A percentile compares a stretch with the other conserved stretches of the same genome.
These are phyloP conservation scores for Orius insidiosus DNA, from an alignment of 1,140 invertebrate species.

Conservation along the genomic window DNA sequence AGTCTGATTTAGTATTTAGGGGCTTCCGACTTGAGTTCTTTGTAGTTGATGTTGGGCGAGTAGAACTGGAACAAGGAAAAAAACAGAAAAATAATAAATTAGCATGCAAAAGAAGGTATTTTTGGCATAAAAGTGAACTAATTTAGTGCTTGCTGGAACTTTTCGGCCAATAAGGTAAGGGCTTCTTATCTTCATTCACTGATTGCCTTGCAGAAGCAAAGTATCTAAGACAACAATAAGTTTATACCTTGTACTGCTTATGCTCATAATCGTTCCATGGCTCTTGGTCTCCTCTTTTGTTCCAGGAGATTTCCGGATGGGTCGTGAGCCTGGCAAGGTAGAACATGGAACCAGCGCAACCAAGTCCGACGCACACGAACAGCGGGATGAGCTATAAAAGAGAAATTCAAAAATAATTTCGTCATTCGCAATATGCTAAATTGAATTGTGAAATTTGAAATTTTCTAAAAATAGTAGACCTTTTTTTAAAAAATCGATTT, in stretches of 20 bases:
- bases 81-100: constrained; percentile 10
- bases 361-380: constrained; percentile 48
- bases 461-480: too few species aligned
- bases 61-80: constrained; percentile 40
- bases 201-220: not conserved
- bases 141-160: too few species aligned
- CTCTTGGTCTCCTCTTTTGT: constrained; percentile 45
- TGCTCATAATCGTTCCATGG: constrained; percentile 60
- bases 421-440: not conserved
- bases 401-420: constrained; percentile 7
- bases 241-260: constrained; percentile 63
- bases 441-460: too few species aligned
- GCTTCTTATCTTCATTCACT: not conserved
- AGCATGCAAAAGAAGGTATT: not conserved
- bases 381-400: constrained; percentile 53
- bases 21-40: constrained; percentile 37
- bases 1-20: constrained; percentile 39
- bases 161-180: too few species aligned
- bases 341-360: constrained; percentile 33
- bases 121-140: not conserved
- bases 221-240: not conserved
- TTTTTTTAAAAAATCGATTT: too few species aligned
- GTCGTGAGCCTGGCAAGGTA: constrained; percentile 52
- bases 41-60: constrained; percentile 41
- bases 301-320: constrained; percentile 67